Conservation (phyloP, 2,113 vertebrate species). For the Calyptommatus sinebrachiatus region DNA sequence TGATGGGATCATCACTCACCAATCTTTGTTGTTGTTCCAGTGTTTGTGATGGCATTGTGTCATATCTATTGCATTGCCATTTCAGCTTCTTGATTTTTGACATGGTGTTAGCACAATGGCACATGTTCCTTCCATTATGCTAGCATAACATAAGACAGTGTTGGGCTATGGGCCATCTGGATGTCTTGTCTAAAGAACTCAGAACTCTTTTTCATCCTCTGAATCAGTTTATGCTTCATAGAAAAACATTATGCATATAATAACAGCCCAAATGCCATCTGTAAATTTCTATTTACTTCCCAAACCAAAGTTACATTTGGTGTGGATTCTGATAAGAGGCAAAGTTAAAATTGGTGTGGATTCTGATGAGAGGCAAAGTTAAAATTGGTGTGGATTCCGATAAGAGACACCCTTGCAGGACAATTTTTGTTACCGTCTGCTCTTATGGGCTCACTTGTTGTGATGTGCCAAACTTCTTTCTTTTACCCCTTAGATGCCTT, state of each 20-base stretch:
- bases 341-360: no score
- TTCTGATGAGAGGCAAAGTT: no score
- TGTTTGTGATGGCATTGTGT: not conserved
- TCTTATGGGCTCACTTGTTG: no score
- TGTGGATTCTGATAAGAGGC: no score
- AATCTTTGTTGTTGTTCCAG: not conserved
- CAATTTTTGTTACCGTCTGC: no score
- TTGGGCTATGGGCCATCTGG: not conserved
- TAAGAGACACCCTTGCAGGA: no score
- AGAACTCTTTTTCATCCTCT: not conserved
- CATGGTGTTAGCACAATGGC: not conserved
- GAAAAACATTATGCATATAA: not conserved
- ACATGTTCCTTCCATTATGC: not conserved
- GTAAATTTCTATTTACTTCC: not conserved
- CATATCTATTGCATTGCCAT: not conserved
- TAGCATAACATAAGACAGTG: not conserved
- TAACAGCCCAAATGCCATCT: not conserved
- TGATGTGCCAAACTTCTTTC: no score
- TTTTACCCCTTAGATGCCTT: not conserved
- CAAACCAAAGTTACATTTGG: not conserved
- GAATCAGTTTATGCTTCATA: not conserved
- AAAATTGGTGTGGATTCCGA: no score
- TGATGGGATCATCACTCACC: not conserved
- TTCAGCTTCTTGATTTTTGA: not conserved
- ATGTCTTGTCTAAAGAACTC: constrained; percentile 7